Percentiles rank a stretch among this genome's conserved stretches.
phyloP scores from a whole-genome alignment of 2,797 vertebrate genomes.

The Crypturellus tataupa region DNA sequence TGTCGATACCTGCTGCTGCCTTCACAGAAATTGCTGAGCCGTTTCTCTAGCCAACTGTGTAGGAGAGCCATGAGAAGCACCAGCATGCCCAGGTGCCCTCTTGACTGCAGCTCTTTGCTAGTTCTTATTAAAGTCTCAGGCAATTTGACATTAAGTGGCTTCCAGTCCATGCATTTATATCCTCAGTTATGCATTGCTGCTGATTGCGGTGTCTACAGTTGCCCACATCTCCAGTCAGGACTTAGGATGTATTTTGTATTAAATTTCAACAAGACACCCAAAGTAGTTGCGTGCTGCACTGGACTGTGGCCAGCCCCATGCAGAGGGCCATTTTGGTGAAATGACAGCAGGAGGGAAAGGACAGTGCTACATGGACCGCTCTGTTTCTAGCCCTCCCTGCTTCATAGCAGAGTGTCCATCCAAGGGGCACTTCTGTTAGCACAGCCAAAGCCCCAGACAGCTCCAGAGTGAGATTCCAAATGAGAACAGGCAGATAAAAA shows the following conservation, averaged over 20 bases:
- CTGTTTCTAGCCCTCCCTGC: background rate
- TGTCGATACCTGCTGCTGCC: background rate
- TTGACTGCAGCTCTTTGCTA: background rate
- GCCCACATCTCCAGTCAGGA: rapidly evolving
- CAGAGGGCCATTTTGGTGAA: background rate
- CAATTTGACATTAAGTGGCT: background rate
- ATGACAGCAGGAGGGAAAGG: background rate
- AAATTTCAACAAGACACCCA: background rate
- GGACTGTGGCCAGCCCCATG: background rate
- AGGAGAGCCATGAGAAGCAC: constrained; percentile 6
- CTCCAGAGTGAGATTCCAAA: background rate
- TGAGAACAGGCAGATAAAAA: background rate
- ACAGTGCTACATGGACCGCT: background rate
- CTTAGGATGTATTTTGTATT: background rate
- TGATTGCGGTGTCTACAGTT: background rate
- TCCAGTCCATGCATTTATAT: background rate
- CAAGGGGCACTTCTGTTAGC: background rate
- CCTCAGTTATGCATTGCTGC: background rate
- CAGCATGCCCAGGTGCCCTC: background rate
- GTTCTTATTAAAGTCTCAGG: background rate
- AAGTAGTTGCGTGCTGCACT: background rate
- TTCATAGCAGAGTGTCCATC: background rate
- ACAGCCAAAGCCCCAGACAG: background rate
- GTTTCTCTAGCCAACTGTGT: background rate
- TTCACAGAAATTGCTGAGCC: background rate